A percentile compares a stretch with the other conserved stretches of the same genome.
Conservation (phyloP, 2,113 vertebrate species). For the Pseudolaguvia tuberculata region DNA sequence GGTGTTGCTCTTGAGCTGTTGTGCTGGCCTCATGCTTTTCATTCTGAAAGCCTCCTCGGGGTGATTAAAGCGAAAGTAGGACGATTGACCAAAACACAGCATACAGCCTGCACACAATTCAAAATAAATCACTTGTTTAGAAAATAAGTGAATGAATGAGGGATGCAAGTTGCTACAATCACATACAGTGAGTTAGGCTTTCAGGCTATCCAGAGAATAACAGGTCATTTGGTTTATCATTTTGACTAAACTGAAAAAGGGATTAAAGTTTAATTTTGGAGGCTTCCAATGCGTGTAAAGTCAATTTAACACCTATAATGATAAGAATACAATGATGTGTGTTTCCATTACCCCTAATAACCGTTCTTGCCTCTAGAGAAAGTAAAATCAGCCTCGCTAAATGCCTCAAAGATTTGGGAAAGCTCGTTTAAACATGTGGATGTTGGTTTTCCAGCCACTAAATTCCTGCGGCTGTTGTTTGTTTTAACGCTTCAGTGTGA, state of each 20-base stretch:
- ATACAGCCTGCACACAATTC: slow-evolving; percentile 82
- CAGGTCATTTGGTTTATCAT: background rate
- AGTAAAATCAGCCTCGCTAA: background rate
- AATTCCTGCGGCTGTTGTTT: background rate
- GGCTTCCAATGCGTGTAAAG: too few species aligned
- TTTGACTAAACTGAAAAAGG: too few species aligned
- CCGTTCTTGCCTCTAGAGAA: background rate
- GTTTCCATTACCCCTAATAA: background rate
- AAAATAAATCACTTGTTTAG: background rate
- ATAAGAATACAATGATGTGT: background rate
- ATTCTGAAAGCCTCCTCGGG: slow-evolving; percentile 93
- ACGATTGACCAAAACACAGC: slow-evolving; percentile 92
- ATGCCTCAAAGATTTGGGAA: background rate
- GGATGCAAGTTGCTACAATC: background rate
- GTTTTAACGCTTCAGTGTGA: background rate
- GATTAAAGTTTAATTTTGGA: too few species aligned
- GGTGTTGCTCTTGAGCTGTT: slow-evolving; percentile 52
- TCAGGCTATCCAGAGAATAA: background rate
- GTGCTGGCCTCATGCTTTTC: slow-evolving; percentile 87
- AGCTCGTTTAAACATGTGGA: background rate
- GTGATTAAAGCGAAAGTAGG: slow-evolving; percentile 94
- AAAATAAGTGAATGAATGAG: background rate
- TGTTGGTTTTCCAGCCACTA: background rate
- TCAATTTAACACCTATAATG: too few species aligned
- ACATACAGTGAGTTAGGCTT: background rate